Evolutionary conservation across 2,888 invertebrate species (phyloP).

Genomic region (Leptodirus hochenwartii): DNA sequence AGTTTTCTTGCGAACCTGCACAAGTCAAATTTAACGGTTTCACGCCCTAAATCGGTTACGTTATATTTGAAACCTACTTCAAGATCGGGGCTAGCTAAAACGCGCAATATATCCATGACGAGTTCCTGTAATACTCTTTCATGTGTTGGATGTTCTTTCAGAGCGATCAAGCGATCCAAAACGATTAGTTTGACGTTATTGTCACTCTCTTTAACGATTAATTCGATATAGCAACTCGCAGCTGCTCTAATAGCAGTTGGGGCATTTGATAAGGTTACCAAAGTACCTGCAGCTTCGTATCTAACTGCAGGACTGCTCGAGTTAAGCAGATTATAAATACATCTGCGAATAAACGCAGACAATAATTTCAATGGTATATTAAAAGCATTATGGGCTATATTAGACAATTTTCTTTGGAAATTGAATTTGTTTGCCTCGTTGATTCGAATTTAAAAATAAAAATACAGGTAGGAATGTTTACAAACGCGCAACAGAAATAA

Average conservation of each 20-base stretch:
- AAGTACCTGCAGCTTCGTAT: constrained; percentile 96
- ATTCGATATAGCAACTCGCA: constrained; percentile 93
- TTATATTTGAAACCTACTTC: too few relatives aligned
- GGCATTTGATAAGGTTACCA: constrained; percentile 92
- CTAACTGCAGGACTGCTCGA: constrained; percentile 91
- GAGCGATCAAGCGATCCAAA: constrained; percentile 74
- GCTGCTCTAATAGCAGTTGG: constrained; percentile 83
- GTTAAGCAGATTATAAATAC: constrained; percentile 93
- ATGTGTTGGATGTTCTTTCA: constrained; percentile 66
- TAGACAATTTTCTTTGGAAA: too few relatives aligned
- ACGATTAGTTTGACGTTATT: constrained; percentile 99
- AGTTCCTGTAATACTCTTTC: constrained; percentile 76
- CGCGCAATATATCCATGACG: constrained; percentile 95
- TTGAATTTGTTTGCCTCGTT: too few relatives aligned
- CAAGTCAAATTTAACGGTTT: too few relatives aligned
- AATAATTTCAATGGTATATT: too few relatives aligned
- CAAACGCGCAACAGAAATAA: too few relatives aligned
- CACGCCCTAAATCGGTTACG: too few relatives aligned
- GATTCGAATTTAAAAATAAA: too few relatives aligned
- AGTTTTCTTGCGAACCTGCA: constrained; percentile 25
- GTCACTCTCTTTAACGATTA: constrained; percentile 98
- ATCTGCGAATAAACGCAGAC: too few relatives aligned
- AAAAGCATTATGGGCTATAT: too few relatives aligned
- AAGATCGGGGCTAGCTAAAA: constrained; percentile 80
- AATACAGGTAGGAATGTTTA: too few relatives aligned